These are phyloP conservation scores for Anoura caudifer DNA, from an alignment of 2,113 vertebrate species.

Conservation along the genomic window DNA sequence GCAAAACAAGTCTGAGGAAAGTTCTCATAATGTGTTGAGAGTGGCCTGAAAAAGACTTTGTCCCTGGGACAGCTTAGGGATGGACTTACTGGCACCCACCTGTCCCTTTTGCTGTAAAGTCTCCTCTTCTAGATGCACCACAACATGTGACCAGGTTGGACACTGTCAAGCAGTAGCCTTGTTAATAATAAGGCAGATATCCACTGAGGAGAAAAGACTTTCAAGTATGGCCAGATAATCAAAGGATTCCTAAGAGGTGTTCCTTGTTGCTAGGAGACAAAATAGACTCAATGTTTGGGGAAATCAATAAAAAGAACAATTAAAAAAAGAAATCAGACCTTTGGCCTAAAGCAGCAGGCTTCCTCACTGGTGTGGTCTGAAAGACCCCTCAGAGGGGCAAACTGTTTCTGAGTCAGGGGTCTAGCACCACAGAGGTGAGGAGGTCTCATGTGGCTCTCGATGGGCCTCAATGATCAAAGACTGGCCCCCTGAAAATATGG, in stretches of 20 bases:
- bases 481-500: not conserved
- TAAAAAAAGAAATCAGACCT: not conserved
- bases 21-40: not conserved
- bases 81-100: not conserved
- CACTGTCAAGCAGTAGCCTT: not conserved
- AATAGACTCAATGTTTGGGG: not conserved
- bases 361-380: not conserved
- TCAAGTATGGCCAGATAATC: not conserved
- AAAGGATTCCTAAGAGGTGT: not conserved
- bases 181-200: not conserved
- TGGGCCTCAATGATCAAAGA: not conserved
- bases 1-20: not conserved
- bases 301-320: not conserved
- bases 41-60: not conserved
- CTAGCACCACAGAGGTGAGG: not conserved
- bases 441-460: not conserved
- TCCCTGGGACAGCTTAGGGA: not conserved
- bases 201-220: not conserved
- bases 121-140: not conserved
- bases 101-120: not conserved
- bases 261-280: not conserved
- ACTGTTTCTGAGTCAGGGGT: not conserved
- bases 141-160: not conserved
- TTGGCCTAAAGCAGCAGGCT: not conserved
- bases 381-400: not conserved